These are phyloP conservation scores for Orthonychiurus folsomi DNA, from an alignment of 2,888 invertebrate species.

Conservation along the genomic window DNA sequence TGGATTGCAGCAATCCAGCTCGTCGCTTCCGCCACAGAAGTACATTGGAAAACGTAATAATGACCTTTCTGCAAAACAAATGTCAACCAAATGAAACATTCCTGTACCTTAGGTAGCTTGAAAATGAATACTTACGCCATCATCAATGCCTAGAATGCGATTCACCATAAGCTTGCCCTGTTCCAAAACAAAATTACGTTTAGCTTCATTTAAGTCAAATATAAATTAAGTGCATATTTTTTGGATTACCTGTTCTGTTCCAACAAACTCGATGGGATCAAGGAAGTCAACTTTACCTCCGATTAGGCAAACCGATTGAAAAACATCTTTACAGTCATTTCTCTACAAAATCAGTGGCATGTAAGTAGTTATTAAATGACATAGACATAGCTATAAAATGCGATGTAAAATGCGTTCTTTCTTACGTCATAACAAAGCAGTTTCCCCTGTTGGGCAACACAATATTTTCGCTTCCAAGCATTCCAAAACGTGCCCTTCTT, in stretches of 20 bases:
- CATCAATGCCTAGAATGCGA: slow-evolving; percentile 43
- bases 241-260: slow-evolving; percentile 50
- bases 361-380: too few relatives aligned
- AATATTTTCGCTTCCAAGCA: slow-evolving; percentile 52
- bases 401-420: too few relatives aligned
- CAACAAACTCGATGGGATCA: slow-evolving; percentile 47
- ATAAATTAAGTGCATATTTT: too few relatives aligned
- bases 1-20: slow-evolving; percentile 49
- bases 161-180: slow-evolving; percentile 42
- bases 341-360: slow-evolving; percentile 43
- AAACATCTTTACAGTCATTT: slow-evolving; percentile 44
- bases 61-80: slow-evolving; percentile 48
- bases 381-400: too few relatives aligned
- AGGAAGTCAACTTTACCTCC: slow-evolving; percentile 49
- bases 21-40: slow-evolving; percentile 45
- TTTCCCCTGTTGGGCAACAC: slow-evolving; percentile 41
- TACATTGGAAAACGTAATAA: slow-evolving; percentile 48
- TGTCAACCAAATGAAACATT: too few relatives aligned
- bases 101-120: too few relatives aligned
- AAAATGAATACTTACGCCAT: slow-evolving; percentile 44
- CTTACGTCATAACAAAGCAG: slow-evolving; percentile 35
- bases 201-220: not conserved
- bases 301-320: slow-evolving; percentile 47
- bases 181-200: slow-evolving; percentile 40
- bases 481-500: slow-evolving; percentile 51